Conservation (phyloP, 2,113 vertebrate species). For the Emberiza fucata region DNA sequence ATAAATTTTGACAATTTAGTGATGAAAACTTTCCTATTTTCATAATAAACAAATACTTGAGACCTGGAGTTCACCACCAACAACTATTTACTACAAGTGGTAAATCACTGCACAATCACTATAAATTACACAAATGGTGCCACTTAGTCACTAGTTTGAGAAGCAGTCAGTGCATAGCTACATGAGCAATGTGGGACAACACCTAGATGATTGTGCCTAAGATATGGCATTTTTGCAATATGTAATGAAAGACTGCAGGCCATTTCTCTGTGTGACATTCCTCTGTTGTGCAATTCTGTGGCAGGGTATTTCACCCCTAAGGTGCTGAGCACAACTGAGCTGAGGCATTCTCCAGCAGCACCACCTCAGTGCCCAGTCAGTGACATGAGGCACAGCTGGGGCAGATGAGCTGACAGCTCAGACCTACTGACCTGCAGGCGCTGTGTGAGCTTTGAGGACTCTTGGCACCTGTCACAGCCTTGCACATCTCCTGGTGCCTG, state of each 20-base stretch:
- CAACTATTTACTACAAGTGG: background rate
- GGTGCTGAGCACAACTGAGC: rapidly evolving
- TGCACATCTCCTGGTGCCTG: background rate
- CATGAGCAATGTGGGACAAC: background rate
- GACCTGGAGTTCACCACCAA: background rate
- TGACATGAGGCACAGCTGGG: background rate
- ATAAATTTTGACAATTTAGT: background rate
- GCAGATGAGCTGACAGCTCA: background rate
- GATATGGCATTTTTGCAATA: background rate
- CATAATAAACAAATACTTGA: background rate
- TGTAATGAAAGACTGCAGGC: background rate
- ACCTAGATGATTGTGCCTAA: background rate
- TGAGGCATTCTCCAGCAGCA: background rate
- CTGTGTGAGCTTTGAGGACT: background rate
- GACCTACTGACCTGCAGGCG: background rate
- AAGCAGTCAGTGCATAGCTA: background rate
- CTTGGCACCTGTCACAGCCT: background rate
- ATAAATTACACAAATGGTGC: background rate
- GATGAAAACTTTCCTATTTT: background rate
- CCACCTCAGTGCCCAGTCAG: background rate
- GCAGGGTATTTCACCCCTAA: background rate
- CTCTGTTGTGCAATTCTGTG: background rate
- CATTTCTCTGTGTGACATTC: background rate
- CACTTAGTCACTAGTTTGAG: background rate
- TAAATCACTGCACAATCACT: background rate